These are phyloP conservation scores for Drosophila flavopinicola DNA, from an alignment of 2,888 invertebrate genomes.

Conservation along the genomic window DNA sequence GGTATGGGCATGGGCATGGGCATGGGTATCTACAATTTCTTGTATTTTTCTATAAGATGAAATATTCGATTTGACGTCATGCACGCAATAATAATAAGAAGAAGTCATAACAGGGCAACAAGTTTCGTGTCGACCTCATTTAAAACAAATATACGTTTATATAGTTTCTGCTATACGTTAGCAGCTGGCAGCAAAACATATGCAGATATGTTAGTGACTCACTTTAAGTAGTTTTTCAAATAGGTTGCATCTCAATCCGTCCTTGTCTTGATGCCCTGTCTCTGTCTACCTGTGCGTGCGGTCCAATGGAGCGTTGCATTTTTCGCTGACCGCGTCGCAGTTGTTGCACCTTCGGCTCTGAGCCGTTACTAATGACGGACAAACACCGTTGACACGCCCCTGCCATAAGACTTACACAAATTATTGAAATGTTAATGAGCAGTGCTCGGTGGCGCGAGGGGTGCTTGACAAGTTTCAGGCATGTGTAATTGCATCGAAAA, in stretches of 20 bases:
- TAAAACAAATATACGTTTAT: neutral
- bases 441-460: constrained; percentile 13
- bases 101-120: constrained; percentile 46
- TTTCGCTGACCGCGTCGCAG: constrained; percentile 45
- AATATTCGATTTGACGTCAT: constrained; percentile 60
- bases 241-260: neutral
- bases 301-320: constrained; percentile 51
- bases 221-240: neutral
- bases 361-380: constrained; percentile 65
- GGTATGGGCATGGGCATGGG: constrained; percentile 1
- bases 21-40: constrained; percentile 33
- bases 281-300: constrained; percentile 31
- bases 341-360: constrained; percentile 55
- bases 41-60: constrained; percentile 45
- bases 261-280: neutral
- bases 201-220: constrained; percentile 24
- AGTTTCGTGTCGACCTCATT: constrained; percentile 50
- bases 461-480: neutral
- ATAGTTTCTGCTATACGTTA: constrained; percentile 16
- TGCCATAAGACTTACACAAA: constrained; percentile 23
- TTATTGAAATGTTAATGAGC: constrained; percentile 46
- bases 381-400: constrained; percentile 60
- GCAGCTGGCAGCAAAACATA: constrained; percentile 4
- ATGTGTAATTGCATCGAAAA: neutral
- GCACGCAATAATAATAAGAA: constrained; percentile 3